Evolutionary conservation across 2,113 vertebrate species (phyloP), one percentile per base, ranked within the genome.

Genomic region (Phalacrocorax carbo): DNA sequence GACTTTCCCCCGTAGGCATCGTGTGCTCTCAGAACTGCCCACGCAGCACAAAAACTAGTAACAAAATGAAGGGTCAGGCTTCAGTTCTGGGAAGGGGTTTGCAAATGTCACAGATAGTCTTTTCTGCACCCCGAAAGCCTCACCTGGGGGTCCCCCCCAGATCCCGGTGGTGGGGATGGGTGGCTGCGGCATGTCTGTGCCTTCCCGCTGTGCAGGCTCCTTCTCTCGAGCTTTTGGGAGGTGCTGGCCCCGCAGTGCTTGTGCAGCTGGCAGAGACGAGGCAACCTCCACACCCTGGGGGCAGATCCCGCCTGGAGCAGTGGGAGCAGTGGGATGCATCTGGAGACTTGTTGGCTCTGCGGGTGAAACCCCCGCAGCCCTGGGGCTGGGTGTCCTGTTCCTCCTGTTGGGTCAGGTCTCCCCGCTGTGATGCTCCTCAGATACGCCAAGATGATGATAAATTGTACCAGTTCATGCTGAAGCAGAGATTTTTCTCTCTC

Each of bases 341-440:
- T 90, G 5, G 0, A 65, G 88, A 83, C 82, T 88, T 42, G 62
- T 19, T 76, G 86, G 62, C 36, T 89, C 14, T 71, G 73, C 58
- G 48, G 86, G 46, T 76, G 75, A 44, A 82, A 32, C 26, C 64
- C 86, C 70, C 6, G 1, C 81, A 75, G 51, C 88, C 70, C 80
- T 1, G 0, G 40, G 82, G 81, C 73, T 0, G 6, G 16, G 13
- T 69, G 70, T 55, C 92, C 84, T 29, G 82, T 73, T 91, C 90
- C 21, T 15, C 95, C 71, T 95, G 94, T 96, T 79, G 25, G 51
- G 81, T 69, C 78, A 72, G 90, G 82, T 84, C 88, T 94, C 78
- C 52, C 15, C 18, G 3, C 10, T 0, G 1, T 2, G 58, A 42
- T 61, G 68, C 77, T 88, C 51, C 65, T 79, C 49, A 57, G 44